phyloP scores from a whole-genome alignment of 1,140 invertebrate genomes.

The Musca vetustissima region DNA sequence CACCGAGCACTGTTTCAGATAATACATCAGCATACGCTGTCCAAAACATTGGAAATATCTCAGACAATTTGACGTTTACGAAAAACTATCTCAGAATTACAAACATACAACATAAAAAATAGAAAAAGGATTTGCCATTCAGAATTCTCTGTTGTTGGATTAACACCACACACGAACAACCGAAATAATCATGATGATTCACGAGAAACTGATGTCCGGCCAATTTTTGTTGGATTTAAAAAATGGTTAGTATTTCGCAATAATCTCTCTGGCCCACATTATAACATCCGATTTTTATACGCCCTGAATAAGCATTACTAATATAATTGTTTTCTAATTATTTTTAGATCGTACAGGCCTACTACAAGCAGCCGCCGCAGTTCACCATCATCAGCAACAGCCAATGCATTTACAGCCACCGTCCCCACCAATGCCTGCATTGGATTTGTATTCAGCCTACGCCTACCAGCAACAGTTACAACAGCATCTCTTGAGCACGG shows the following conservation, averaged over 20 bases:
- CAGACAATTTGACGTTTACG: not conserved
- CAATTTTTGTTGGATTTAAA: slow-evolving; percentile 51
- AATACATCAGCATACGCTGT: slow-evolving; percentile 2
- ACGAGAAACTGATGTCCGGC: slow-evolving; percentile 50
- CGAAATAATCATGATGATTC: slow-evolving; percentile 40
- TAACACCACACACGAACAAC: not conserved
- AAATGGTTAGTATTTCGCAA: slow-evolving; percentile 44
- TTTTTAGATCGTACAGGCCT: slow-evolving; percentile 39
- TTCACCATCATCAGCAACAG: slow-evolving; percentile 29
- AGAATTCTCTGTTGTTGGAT: not conserved
- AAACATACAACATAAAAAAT: not conserved
- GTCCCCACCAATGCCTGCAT: slow-evolving; percentile 26
- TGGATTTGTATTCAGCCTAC: slow-evolving; percentile 50
- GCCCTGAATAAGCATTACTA: too few species aligned
- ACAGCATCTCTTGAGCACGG: slow-evolving; percentile 31
- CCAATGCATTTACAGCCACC: slow-evolving; percentile 15
- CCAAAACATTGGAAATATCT: not conserved
- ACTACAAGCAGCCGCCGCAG: slow-evolving; percentile 28
- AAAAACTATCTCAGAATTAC: not conserved
- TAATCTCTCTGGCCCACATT: not conserved
- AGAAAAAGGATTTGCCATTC: slow-evolving; percentile 25
- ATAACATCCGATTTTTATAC: not conserved
- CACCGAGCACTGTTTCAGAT: slow-evolving; percentile 14
- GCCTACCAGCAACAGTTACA: slow-evolving; percentile 51
- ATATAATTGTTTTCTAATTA: not conserved